Percentiles rank a stretch among this genome's conserved stretches.
These are phyloP conservation scores for Magallana ariakensis DNA, from an alignment of 1,140 invertebrate species.

Conservation along the genomic window DNA sequence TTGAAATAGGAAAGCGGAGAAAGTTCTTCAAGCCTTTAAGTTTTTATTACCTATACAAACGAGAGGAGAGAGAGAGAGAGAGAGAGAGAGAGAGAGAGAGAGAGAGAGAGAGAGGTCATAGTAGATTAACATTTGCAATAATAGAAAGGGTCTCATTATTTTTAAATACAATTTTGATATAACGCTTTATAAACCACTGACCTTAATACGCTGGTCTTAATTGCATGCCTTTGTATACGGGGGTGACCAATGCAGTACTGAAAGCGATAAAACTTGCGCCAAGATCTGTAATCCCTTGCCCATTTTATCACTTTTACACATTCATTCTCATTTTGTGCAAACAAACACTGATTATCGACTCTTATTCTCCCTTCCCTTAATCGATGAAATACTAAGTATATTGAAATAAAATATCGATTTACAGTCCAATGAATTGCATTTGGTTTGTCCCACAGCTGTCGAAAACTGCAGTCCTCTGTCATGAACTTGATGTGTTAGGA, in stretches of 20 bases:
- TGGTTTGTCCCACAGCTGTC: not conserved
- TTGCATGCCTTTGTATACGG: not conserved
- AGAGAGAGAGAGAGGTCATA: not conserved
- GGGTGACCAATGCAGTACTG: not conserved
- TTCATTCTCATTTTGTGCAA: conserved; percentile 32
- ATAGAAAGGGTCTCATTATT: not conserved
- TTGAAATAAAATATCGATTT: conserved; percentile 37
- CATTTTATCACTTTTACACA: conserved; percentile 33
- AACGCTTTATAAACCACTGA: not conserved
- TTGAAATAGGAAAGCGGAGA: no score
- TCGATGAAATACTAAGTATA: conserved; percentile 37
- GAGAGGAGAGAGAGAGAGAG: not conserved
- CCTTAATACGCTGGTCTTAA: not conserved
- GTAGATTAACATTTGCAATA: not conserved
- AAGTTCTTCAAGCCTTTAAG: no score
- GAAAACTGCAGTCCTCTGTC: not conserved
- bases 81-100: conserved; percentile 26
- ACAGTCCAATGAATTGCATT: conserved; percentile 15
- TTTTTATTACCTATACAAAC: no score
- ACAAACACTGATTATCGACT: conserved; percentile 17
- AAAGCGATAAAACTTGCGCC: not conserved
- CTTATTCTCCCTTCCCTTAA: conserved; percentile 3
- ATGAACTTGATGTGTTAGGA: conserved; percentile 10
- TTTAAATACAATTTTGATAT: not conserved
- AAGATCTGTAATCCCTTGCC: not conserved